A percentile compares a stretch with the other conserved stretches of the same genome.
phyloP scores from a whole-genome alignment of 1,140 invertebrate genomes.

The Drosophila kepulauana region DNA sequence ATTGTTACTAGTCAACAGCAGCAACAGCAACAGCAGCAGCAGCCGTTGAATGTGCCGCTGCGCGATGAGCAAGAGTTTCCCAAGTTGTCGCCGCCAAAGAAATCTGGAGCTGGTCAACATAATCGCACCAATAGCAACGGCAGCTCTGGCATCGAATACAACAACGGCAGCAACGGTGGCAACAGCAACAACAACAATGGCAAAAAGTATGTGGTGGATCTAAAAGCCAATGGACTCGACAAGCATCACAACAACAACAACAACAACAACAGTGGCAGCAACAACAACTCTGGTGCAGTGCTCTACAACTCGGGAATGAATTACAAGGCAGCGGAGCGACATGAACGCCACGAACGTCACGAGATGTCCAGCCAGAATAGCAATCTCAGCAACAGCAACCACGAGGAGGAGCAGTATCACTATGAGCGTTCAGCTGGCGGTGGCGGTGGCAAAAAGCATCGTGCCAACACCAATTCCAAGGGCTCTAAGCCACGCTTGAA shows the following conservation, averaged over 20 bases:
- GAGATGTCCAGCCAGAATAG: conserved; percentile 83
- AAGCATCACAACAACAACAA: conserved; percentile 62
- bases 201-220: conserved; percentile 70
- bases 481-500: conserved; percentile 83
- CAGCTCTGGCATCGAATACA: conserved; percentile 65
- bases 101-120: conserved; percentile 69
- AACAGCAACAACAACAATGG: conserved; percentile 45
- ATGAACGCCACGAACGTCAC: conserved; percentile 77
- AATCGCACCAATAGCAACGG: conserved; percentile 74
- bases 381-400: conserved; percentile 70
- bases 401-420: conserved; percentile 69
- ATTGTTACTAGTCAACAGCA: conserved; percentile 83
- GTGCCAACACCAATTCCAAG: conserved; percentile 85
- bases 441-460: conserved; percentile 85
- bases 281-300: conserved; percentile 49
- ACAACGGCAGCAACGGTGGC: conserved; percentile 53
- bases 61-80: conserved; percentile 83
- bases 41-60: conserved; percentile 68
- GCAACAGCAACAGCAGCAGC: conserved; percentile 71
- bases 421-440: conserved; percentile 65
- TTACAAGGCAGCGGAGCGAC: conserved; percentile 73
- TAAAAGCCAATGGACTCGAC: conserved; percentile 67
- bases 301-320: conserved; percentile 82
- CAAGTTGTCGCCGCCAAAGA: conserved; percentile 82
- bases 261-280: conserved; percentile 46